Base-by-base conservation (phyloP, 2,888 invertebrate genomes). In the Mycogona germanica region DNA sequence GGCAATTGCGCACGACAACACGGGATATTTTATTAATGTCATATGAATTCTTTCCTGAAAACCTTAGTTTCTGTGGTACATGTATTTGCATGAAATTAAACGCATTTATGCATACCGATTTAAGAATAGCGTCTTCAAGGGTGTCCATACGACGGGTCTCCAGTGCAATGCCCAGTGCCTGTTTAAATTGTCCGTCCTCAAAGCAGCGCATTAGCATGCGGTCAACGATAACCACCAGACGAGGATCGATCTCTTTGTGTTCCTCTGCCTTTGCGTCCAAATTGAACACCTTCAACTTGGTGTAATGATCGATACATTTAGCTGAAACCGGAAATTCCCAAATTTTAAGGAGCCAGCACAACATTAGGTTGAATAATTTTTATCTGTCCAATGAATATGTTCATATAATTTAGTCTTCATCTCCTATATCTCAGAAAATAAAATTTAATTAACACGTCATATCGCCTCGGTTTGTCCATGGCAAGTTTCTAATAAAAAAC, bases 91-190 rank as follows among this genome's bases (percentile, higher is more conserved):
- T n/a, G n/a, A n/a, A n/a, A n/a, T n/a, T n/a, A n/a, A n/a, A n/a
- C n/a, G n/a, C n/a, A n/a, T n/a, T n/a, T n/a, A n/a, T n/a, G 52
- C 54, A 67, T 64, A 74, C 74, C 32, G 93, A 86, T 67, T 86
- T 82, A 74, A 84, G 81, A 58, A 98, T 92, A 2, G 96, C 84
- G 58, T 82, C 78, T 67, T 92, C 86, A 65, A 98, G 95, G 62
- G 97, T 85, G 68, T 98, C 97, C 87, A 98, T 92, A 53, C 98
- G 79, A 45, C 92, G 78, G 0, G 96, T 96, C 71, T 99, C 98
- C 49, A 99, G 73, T 2, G 97, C 93, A 64, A 99, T 76, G 1
- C 98, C 98, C 40, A 99, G 75, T 4, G 97, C 97, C 70, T 97
- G 96, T 42, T 91, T 82, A 68, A 84, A 93, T 66, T 97, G 95